A percentile compares a stretch with the other conserved stretches of the same genome.
Conservation (phyloP, 2,113 vertebrate genomes). For the Cynopterus brachyotis region DNA sequence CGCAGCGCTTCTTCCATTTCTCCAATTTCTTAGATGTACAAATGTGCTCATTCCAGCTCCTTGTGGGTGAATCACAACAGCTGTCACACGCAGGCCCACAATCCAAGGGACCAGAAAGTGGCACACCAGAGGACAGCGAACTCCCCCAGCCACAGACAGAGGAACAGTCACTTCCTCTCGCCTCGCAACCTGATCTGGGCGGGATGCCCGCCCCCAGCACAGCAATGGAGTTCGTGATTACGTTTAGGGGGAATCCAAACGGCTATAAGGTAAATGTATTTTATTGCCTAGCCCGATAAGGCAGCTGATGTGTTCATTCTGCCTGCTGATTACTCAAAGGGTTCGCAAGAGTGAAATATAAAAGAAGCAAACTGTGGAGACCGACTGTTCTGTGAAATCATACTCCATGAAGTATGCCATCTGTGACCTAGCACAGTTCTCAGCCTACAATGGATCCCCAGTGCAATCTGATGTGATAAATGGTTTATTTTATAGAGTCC, state of each 20-base stretch:
- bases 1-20: not conserved
- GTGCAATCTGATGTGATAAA: not conserved
- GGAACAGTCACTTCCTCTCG: not conserved
- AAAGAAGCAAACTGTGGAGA: conserved; percentile 20
- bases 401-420: not conserved
- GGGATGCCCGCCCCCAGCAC: not conserved
- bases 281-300: not conserved
- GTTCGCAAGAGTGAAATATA: not conserved
- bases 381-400: not conserved
- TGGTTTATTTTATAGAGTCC: not conserved
- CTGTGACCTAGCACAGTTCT: conserved; percentile 42
- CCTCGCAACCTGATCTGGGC: not conserved
- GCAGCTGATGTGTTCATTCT: not conserved
- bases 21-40: not conserved
- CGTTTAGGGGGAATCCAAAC: not conserved
- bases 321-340: not conserved
- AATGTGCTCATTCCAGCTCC: not conserved
- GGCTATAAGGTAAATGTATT: not conserved
- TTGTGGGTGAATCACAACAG: not conserved
- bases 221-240: not conserved
- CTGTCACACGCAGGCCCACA: not conserved
- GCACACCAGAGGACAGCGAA: not conserved
- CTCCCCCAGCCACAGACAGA: not conserved
- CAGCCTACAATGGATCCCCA: not conserved
- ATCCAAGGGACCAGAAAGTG: not conserved